Base-by-base conservation (phyloP, 2,797 vertebrate genomes). In the Labeo calbasu region DNA sequence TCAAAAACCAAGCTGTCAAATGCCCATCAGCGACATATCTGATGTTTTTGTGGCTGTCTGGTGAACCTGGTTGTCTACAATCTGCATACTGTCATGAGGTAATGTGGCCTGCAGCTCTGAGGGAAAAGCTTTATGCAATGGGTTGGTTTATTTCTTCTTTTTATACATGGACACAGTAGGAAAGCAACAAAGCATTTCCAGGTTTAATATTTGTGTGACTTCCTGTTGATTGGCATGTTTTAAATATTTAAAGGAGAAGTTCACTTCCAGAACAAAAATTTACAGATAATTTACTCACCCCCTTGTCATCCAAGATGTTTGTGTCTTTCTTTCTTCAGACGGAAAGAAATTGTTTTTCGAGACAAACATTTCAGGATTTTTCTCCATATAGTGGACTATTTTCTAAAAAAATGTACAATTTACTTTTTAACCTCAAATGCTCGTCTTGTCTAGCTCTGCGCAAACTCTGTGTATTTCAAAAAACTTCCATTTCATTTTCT, bases 1-100 rank as follows among this genome's bases (percentile, higher is more conserved):
- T 94, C 92, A 92, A 92, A 91, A 87, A 84, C 77, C 4, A 84
- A 86, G 83, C 91, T 86, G 89, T 91, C 91, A 93, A 88, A 89
- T 92, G 92, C 89, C 93, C 93, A 89, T 94, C 93, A 93, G 86
- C 77, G 84, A 87, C 87, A 89, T 86, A 90, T 87, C 88, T 88
- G 87, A 84, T 81, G 77, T 75, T 82, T 82, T 13, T 36, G 40
- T 78, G 36, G 48, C 65, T 46, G 43, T 75, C 19, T 77, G 32
- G 68, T 79, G 82, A 57, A 72, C 70, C 28, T 46, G 50, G 78
- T 40, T 81, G 43, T 57, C 10, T 36, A 81, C 75, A 65, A 32
- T 76, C 71, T 83, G 50, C 66, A 66, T 77, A 66, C 59, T 79
- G 61, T 87, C 63, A 72, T 79, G 50, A 36, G 19, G 61, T 84